These are phyloP conservation scores for Pachyuromys duprasi DNA, from an alignment of 2,797 vertebrate species.

Conservation along the genomic window DNA sequence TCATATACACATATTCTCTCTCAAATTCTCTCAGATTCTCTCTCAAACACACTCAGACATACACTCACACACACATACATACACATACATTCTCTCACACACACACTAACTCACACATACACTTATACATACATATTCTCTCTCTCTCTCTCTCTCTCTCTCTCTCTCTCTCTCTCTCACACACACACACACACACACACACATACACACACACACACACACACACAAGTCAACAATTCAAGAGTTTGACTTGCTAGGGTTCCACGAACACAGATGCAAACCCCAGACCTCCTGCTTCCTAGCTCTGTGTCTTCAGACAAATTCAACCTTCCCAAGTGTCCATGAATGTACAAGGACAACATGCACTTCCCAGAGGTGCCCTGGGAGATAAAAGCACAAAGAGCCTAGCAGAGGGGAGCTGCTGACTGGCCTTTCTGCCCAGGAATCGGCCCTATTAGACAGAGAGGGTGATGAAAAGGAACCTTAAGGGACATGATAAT, in stretches of 20 bases:
- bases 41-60: background rate
- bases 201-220: background rate
- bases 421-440: background rate
- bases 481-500: constrained; percentile 48
- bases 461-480: background rate
- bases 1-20: background rate
- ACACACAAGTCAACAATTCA: background rate
- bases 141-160: no score
- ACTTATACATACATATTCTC: background rate
- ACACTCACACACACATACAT: background rate
- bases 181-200: no score
- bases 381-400: background rate
- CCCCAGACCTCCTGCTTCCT: background rate
- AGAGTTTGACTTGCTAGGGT: background rate
- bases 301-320: background rate
- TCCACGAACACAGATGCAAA: background rate
- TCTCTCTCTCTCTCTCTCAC: no score
- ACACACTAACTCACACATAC: background rate
- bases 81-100: background rate
- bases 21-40: no score
- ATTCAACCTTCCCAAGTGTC: constrained; percentile 27
- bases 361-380: background rate
- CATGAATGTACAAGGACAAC: background rate
- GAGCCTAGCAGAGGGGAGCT: background rate
- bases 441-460: background rate